Base-by-base conservation (phyloP, 2,113 vertebrate genomes). In the Salminus brasiliensis region DNA sequence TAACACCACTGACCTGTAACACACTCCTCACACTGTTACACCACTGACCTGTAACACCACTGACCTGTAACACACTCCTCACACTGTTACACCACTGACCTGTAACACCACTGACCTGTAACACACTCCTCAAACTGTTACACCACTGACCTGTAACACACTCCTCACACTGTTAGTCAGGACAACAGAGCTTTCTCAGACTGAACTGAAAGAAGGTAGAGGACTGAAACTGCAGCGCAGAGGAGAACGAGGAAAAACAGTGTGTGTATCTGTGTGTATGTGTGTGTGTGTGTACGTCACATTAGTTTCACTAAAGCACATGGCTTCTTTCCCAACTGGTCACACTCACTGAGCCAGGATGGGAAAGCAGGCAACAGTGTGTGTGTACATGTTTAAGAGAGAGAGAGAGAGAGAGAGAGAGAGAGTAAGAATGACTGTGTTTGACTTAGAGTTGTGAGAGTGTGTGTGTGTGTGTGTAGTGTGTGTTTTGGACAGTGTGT, bases 401-500 rank as follows among this genome's bases (percentile, higher is more conserved):
- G 41, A 25, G 60, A 66, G 32, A 67, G 21, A 59, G 21, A 59
- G 27, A 59, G 29, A 43, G 12, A 59, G 63, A 27, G 41, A 21
- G 21, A 32, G 36, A 36, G 25, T 12, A 18, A 67, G 43, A 66
- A n/a, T 3, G 11, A 41, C 16, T 7, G 36, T 13, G 30, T 5
- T 41, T 41, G 25, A 47, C 10, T 53, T 52, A 30, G 62, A 25
- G 23, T 5, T 23, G 39, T 18, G 29, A 18, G 32, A 45, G 34
- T 57, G 43, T 32, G 29, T 15, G 59, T 34, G 73, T 5, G 5
- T 7, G 30, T n/a, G 47, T 43, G 43, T 30, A 18, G 32, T 21
- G 29, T 21, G 32, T 23, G 47, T 67, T 77, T 47, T 36, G n/a
- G 63, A 74, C 43, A 75, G 47, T 13, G 57, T 67, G 57, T 45